Base-by-base conservation (phyloP, 2,888 invertebrate species). In the Pristionchus fissidentatus region DNA sequence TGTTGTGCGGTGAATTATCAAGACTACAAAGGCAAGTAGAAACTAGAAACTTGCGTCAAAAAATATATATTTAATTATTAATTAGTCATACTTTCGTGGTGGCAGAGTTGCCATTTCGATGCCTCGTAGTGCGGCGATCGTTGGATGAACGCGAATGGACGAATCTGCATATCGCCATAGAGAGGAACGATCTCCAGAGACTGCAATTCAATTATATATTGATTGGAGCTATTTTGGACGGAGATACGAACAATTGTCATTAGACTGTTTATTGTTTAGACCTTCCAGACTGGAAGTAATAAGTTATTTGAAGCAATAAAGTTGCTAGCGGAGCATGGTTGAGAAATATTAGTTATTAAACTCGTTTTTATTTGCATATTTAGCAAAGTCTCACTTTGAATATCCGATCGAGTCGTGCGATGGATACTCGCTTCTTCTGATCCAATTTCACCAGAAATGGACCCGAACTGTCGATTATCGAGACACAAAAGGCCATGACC, bases 81-180 rank as follows among this genome's bases (percentile, higher is more conserved):
- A 78, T 32, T 41, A 8, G 26, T 46, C 77, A 29, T 70, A 88
- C 90, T 87, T 90, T 95, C 95, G 83, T 94, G 95, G 79, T 96
- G 96, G 87, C 95, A 96, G 85, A 96, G 93, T 0, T 96, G 97
- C 97, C 97, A 97, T 92, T 95, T 95, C 84, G 93, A 94, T 0
- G 96, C 95, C 91, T 98, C 97, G 92, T 96, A 98, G 92, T 97
- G 96, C 89, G 96, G 96, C 83, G 96, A 97, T 32, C 97, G 94
- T 93, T 96, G 97, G 87, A 99, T 97, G 92, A 98, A 99, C 92
- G 97, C 97, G 93, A 98, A 99, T 0, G 98, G 98, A 0, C 97
- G 97, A 83, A 99, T 98, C 93, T 98, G 98, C 98, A 99, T 99
- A 90, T 99, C 99, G 0, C 98, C 98, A 93, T 98, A 99, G 1